phyloP scores from a whole-genome alignment of 2,797 vertebrate genomes.

The Poeciliopsis gracilis region DNA sequence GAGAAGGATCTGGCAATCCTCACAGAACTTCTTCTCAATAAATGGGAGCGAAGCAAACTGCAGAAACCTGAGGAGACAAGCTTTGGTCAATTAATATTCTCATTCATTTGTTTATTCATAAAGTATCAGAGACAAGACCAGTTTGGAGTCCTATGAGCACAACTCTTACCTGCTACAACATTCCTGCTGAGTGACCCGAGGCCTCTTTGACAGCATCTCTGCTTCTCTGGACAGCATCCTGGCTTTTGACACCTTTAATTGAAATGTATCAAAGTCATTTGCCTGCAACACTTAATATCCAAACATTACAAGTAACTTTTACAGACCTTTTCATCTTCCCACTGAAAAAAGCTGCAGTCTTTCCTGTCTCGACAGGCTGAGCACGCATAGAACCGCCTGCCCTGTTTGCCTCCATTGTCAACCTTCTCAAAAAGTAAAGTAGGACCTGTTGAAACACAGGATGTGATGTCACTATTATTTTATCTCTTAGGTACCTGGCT shows the following conservation, averaged over 20 bases:
- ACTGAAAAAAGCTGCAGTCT: conserved; percentile 94
- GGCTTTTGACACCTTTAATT: conserved; percentile 84
- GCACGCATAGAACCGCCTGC: conserved; percentile 90
- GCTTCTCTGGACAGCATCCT: conserved; percentile 84
- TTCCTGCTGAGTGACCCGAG: conserved; percentile 80
- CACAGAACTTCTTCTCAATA: conserved; percentile 86
- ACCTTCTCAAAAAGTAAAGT: conserved; percentile 88
- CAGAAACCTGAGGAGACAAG: conserved; percentile 79
- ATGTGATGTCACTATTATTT: neutral
- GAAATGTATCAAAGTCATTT: neutral
- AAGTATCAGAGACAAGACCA: neutral
- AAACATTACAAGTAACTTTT: neutral
- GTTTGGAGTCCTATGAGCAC: neutral
- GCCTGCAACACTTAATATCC: neutral
- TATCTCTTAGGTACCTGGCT: neutral
- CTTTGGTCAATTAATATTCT: neutral
- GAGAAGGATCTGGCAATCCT: conserved; percentile 87
- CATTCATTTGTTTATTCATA: neutral
- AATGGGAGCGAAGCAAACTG: conserved; percentile 79
- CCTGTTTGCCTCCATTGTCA: conserved; percentile 66
- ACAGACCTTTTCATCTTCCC: conserved; percentile 93
- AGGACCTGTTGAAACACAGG: conserved; percentile 80
- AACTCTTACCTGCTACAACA: conserved; percentile 78
- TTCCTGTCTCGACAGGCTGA: conserved; percentile 94
- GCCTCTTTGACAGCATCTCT: conserved; percentile 80